These are phyloP conservation scores for Cephonodes hylas DNA, from an alignment of 2,888 invertebrate species.

Conservation along the genomic window DNA sequence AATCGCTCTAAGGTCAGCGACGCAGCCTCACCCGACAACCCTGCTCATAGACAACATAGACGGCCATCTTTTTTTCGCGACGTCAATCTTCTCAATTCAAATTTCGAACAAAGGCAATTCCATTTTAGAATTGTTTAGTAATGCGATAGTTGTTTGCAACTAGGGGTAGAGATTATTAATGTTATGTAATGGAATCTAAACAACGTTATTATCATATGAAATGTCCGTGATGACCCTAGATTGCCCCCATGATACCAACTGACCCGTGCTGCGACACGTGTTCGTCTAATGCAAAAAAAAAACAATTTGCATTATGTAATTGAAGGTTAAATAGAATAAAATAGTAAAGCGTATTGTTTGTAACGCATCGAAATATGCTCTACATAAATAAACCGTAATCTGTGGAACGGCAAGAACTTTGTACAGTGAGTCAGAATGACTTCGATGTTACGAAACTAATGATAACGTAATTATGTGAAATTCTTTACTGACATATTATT, in stretches of 20 bases:
- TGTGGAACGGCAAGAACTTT: slow-evolving; percentile 36
- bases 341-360: slow-evolving; percentile 18
- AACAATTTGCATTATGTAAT: neutral
- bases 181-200: neutral
- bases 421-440: slow-evolving; percentile 41
- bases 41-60: slow-evolving; percentile 1
- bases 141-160: too few species aligned
- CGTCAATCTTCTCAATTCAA: neutral
- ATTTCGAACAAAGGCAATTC: neutral
- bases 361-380: slow-evolving; percentile 34
- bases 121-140: neutral
- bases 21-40: neutral
- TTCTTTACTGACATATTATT: slow-evolving; percentile 14
- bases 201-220: neutral
- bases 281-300: slow-evolving; percentile 10
- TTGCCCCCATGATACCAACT: neutral
- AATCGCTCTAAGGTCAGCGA: slow-evolving; percentile 49
- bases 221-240: slow-evolving; percentile 3
- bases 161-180: neutral
- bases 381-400: slow-evolving; percentile 37
- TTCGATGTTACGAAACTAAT: slow-evolving; percentile 30
- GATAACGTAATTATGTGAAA: slow-evolving; percentile 28
- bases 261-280: slow-evolving; percentile 2
- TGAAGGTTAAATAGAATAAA: neutral
- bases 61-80: neutral